These are phyloP conservation scores for Gambusia yucatana DNA, from an alignment of 2,797 vertebrate species.

Conservation along the genomic window DNA sequence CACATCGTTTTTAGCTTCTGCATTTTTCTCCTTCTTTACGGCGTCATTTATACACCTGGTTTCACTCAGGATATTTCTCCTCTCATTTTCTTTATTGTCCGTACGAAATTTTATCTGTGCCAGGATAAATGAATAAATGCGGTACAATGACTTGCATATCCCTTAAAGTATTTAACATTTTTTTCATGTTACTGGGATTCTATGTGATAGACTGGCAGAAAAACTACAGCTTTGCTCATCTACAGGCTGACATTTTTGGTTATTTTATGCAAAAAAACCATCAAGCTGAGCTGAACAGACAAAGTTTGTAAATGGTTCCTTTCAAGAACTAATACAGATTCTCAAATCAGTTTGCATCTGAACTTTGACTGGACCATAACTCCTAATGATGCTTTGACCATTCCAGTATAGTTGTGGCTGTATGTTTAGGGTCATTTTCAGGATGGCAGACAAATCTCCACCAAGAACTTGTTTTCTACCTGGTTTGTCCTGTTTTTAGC, in stretches of 20 bases:
- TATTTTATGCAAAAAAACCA: background rate
- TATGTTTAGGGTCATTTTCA: background rate
- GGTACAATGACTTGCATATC: too few species aligned
- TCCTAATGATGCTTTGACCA: background rate
- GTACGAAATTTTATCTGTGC: background rate
- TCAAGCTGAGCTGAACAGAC: background rate
- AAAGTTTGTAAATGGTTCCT: background rate
- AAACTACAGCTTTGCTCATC: background rate
- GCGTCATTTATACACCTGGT: constrained; percentile 8
- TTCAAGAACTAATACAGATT: background rate
- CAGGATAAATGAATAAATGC: background rate
- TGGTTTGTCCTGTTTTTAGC: background rate
- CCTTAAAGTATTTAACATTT: background rate
- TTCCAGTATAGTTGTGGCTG: background rate
- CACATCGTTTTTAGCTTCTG: constrained; percentile 35
- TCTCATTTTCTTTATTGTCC: background rate
- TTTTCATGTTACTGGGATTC: background rate
- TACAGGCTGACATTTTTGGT: background rate
- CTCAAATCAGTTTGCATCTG: background rate
- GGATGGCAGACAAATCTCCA: background rate
- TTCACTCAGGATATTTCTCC: constrained; percentile 17
- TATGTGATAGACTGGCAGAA: background rate
- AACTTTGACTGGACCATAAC: background rate
- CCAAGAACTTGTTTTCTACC: background rate
- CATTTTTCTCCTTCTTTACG: constrained; percentile 19